Evolutionary conservation across 2,888 invertebrate species (phyloP).

Genomic region (Terebella lapidaria): DNA sequence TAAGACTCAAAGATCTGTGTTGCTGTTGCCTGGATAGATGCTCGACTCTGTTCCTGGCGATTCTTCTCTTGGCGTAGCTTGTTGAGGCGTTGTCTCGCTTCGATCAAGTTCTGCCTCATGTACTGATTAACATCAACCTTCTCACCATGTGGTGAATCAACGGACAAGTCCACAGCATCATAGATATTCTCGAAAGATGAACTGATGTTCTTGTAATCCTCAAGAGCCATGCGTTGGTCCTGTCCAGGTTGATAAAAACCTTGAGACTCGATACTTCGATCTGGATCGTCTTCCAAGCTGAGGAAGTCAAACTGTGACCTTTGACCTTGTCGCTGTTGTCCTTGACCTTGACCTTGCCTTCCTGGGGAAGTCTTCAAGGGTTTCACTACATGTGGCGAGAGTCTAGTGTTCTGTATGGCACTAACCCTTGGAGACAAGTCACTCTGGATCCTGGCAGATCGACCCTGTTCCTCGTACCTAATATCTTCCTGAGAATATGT

Average conservation of each 20-base stretch:
- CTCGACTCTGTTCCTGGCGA: neutral
- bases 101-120: neutral
- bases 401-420: too few relatives aligned
- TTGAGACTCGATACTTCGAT: neutral
- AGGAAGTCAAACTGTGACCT: constrained; percentile 6
- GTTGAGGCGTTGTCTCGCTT: neutral
- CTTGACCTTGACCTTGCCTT: neutral
- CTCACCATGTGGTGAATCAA: neutral
- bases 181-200: constrained; percentile 25
- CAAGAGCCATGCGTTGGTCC: neutral
- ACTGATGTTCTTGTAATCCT: constrained; percentile 1
- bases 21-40: neutral
- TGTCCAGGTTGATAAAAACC: neutral
- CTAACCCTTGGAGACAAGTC: neutral
- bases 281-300: neutral
- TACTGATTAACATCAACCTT: neutral
- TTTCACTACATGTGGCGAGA: neutral
- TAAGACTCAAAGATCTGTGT: too few relatives aligned
- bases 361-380: neutral
- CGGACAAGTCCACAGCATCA: constrained; percentile 14
- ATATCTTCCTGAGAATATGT: constrained; percentile 1
- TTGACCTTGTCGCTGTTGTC: neutral
- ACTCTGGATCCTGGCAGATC: neutral
- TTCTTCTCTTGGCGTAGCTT: neutral
- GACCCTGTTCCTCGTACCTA: neutral